Evolutionary conservation across 92 coral and sea anemone genomes (phyloP), one percentile per base, ranked within the genome.

Genomic region (Zoanthus solanderi): DNA sequence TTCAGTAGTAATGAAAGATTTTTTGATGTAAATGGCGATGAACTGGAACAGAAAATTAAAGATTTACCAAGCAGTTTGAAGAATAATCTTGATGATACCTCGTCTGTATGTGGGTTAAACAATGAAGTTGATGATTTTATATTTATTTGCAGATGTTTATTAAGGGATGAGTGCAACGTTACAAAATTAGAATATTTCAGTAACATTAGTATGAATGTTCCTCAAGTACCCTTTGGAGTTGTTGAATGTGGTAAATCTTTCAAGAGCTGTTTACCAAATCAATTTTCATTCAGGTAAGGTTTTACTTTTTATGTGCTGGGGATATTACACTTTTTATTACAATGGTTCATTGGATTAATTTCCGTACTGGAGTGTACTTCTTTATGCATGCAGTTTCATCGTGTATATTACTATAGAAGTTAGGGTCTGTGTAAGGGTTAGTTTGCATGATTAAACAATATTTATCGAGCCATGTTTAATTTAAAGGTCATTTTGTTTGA

Each of bases 181-280:
- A 30, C 31, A 87, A 58, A 52, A 29, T 81, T 32, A 16, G 29
- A 56, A 46, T 42, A 75, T 69, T 81, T 54, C 72, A n/a, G 32
- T 15, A 57, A 23, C 2, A n/a, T 91, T 18, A 45, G 60, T 42
- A 72, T 84, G 29, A 84, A 91, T 61, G 83, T 78, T 61, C 72
- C 76, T 8, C 71, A 79, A 67, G 60, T 84, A 23, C 98, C 95
- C 17, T 90, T 85, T 89, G 98, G 98, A 68, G 63, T 77, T 78
- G 98, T 95, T 32, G 88, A 88, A 87, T 71, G 84, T 82, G 76
- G 91, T 30, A 93, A 84, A 57, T 76, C 80, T 73, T 85, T 58
- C 48, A 37, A 44, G 5, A 66, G 65, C 45, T 85, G 87, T 17
- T 60, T 32, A 6, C 72, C 34, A 74, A 92, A 88, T 61, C 76